Base-by-base conservation (phyloP, 1,140 invertebrate genomes). In the Bradynema listronoti region DNA sequence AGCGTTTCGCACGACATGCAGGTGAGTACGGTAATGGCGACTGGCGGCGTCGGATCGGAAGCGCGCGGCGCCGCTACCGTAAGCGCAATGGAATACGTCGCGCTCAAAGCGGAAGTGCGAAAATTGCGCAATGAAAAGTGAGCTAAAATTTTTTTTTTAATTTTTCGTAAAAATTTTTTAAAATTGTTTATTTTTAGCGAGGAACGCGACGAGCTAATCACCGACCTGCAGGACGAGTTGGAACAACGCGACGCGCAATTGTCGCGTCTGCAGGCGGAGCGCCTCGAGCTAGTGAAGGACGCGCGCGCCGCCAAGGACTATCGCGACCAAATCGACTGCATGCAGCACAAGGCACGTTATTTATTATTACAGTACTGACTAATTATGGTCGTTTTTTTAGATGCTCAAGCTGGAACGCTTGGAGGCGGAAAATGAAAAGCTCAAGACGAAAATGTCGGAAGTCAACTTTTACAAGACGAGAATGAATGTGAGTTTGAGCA, bases 241-340 rank as follows among this genome's bases (percentile, higher is more conserved):
- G 71, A 71, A 30, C 61, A 59, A n/a, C 54, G 45, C 24, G 41
- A 70, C 3, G 42, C 32, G n/a, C 68, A 68, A 43, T 58, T 72
- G 29, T 25, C 25, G 11, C 36, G 43, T 30, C 64, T 68, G 6
- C 45, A 67, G n/a, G 9, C 22, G 11, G 63, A 67, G 24, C 64
- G 63, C 24, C 46, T 68, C 30, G 64, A 51, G 25, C 36, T 65
- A n/a, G 54, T 65, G 19, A 68, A 61, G 34, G 64, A 66, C 49
- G 64, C 63, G 5, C 27, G 63, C n/a, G 47, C 47, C n/a, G 63
- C 63, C 27, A 56, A 66, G 25, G 63, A 65, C 16, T 57, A 57
- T 2, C 34, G 41, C 24, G 63, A 65, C 22, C 62, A 65, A 49
- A 60, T 68, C 32, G 63, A 59, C 22, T 56, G 53, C 36, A 68